Conservation (phyloP, 2,797 vertebrate genomes). For the Harpagifer antarcticus region DNA sequence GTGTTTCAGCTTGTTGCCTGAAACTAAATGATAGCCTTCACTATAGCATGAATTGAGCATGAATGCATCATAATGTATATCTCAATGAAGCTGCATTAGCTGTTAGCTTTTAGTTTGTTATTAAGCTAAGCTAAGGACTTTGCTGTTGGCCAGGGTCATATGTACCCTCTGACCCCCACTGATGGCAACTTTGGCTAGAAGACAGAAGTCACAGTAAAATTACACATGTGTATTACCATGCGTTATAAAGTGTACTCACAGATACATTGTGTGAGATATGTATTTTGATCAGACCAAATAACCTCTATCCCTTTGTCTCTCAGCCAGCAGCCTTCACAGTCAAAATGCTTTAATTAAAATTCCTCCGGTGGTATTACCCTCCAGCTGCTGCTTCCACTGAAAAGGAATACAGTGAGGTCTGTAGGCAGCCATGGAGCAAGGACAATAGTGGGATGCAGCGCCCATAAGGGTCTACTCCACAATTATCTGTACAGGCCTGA, state of each 20-base stretch:
- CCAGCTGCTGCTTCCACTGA: slow-evolving; percentile 44
- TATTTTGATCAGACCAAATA: slow-evolving; percentile 40
- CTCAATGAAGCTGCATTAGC: no score
- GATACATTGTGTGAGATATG: slow-evolving; percentile 27
- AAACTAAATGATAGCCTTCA: no score
- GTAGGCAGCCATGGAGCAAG: slow-evolving; percentile 19
- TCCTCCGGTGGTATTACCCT: slow-evolving; percentile 39
- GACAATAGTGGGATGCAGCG: slow-evolving; percentile 37
- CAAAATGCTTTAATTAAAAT: slow-evolving; percentile 80
- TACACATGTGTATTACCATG: not conserved
- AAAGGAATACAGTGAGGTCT: slow-evolving; percentile 45
- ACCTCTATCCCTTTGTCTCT: slow-evolving; percentile 55
- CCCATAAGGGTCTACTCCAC: slow-evolving; percentile 34
- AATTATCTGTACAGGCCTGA: slow-evolving; percentile 41
- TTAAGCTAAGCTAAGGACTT: no score
- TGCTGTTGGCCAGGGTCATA: no score
- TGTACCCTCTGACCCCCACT: no score
- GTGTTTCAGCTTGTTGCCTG: no score
- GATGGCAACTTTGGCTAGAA: no score
- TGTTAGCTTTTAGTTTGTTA: no score
- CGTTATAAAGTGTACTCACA: not conserved
- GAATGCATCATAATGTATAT: no score
- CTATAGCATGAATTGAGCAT: no score
- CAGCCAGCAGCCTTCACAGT: slow-evolving; percentile 56
- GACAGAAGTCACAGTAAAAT: not conserved